Evolutionary conservation across 53 echinoderm and acorn worm species (phyloP), one percentile per base, ranked within the genome.

Genomic region (Echinometra lucunter): DNA sequence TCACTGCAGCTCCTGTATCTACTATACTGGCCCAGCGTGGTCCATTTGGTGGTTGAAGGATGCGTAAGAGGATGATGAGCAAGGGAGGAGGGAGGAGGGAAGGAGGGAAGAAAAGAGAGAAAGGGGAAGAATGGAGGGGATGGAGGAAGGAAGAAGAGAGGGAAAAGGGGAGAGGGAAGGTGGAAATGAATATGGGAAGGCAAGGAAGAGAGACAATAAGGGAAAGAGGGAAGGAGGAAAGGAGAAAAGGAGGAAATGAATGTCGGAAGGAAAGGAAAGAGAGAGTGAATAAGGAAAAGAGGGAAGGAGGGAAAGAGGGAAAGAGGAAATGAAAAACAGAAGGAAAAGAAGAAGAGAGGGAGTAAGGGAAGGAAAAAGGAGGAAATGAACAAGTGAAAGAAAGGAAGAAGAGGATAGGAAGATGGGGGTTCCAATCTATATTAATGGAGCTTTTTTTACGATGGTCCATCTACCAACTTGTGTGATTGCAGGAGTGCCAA

Each of bases 401-500:
- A 0, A 37, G 37, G 3, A 74, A 74, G 34, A 37, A 27, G 32
- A 74, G 74, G 28, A 74, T 34, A 37, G 37, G 37, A 72, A n/a
- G 58, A 58, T 2, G 15, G 58, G 21, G 2, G 58, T 85, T 49
- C 85, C 85, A 85, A 85, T 85, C 49, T 53, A 12, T 85, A 47
- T 49, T 85, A 85, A 45, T 85, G 45, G 85, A 49, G 49, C 85
- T 49, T 30, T 85, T 85, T 70, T 49, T 85, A 44, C 9, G 85
- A 81, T 21, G 47, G 49, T 27, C 81, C 12, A n/a, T 0, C 49
- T 12, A 49, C n/a, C 47, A 49, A 85, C 85, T 42, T 40, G 40
- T 19, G 19, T 53, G 85, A 85, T 85, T 85, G 85, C 85, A 27
- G 7, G 85, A 27, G 85, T 85, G 85, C 28, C 28, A 85, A 85